Evolutionary conservation across 2,113 vertebrate species (phyloP).

Genomic region (Lanius ludovicianus): DNA sequence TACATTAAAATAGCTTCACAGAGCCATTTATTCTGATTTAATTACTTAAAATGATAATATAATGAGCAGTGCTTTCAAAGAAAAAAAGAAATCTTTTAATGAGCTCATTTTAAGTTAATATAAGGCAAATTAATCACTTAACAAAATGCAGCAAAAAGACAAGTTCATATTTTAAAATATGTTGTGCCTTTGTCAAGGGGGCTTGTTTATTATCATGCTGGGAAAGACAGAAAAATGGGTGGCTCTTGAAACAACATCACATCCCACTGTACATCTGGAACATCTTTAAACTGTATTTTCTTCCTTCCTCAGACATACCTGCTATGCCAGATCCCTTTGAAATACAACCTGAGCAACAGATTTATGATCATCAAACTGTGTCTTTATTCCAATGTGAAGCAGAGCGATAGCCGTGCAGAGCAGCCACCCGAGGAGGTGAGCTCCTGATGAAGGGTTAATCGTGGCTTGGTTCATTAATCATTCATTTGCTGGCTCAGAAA

Average conservation of each 20-base stretch:
- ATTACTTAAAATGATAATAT: constrained; percentile 92
- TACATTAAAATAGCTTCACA: constrained; percentile 85
- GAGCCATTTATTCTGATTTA: constrained; percentile 90
- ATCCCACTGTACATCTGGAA: background rate
- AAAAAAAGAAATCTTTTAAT: constrained; percentile 76
- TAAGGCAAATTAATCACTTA: constrained; percentile 78
- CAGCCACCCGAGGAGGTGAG: background rate
- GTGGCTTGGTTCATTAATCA: constrained; percentile 43
- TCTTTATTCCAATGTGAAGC: background rate
- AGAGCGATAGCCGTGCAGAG: background rate
- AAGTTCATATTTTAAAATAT: constrained; percentile 56
- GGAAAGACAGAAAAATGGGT: background rate
- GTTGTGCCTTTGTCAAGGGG: constrained; percentile 28
- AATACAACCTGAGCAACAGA: background rate
- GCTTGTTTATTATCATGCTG: background rate
- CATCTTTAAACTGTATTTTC: background rate
- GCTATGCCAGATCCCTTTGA: background rate
- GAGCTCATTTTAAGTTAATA: constrained; percentile 81
- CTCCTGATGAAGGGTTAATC: constrained; percentile 37
- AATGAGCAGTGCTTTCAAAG: constrained; percentile 78
- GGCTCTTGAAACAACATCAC: background rate
- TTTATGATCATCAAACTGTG: background rate
- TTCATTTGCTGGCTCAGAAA: constrained; percentile 61
- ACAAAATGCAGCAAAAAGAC: constrained; percentile 51
- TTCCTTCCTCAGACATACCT: constrained; percentile 1